phyloP scores from a whole-genome alignment of 2,113 vertebrate species.

The Zosterops lateralis region DNA sequence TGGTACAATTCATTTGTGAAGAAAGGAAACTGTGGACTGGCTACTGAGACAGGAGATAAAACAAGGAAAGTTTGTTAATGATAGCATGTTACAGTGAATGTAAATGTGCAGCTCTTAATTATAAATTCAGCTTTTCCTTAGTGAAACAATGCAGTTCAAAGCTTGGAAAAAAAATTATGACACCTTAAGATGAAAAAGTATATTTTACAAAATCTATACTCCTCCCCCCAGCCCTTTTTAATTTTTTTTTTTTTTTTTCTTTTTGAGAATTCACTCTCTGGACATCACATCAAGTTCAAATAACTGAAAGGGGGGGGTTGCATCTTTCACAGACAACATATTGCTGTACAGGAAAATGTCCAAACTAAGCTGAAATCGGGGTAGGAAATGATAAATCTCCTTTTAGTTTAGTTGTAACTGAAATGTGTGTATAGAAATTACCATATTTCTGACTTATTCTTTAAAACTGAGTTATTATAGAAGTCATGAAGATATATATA shows the following conservation, averaged over 20 bases:
- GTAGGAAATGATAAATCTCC: not conserved
- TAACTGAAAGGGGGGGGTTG: not conserved
- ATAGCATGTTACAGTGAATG: not conserved
- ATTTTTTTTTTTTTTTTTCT: too few species aligned
- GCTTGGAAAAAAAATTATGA: not conserved
- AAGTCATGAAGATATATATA: constrained; percentile 46
- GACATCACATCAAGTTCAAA: not conserved
- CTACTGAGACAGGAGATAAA: not conserved
- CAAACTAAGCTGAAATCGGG: not conserved
- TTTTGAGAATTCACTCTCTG: not conserved
- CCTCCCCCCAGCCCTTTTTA: fast-evolving
- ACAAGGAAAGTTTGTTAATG: not conserved
- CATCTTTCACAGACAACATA: not conserved
- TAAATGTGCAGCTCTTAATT: not conserved
- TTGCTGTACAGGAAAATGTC: not conserved
- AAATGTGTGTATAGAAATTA: constrained; percentile 24
- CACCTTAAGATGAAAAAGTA: not conserved
- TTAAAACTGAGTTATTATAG: constrained; percentile 27
- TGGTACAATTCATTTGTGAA: not conserved
- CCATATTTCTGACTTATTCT: not conserved
- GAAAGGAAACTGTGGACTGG: not conserved
- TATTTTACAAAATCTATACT: not conserved
- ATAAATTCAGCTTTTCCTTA: not conserved
- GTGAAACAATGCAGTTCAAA: not conserved
- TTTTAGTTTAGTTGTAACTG: constrained; percentile 23